Evolutionary conservation across 2,113 vertebrate genomes (phyloP).

Genomic region (Oxygymnocypris stewartii): DNA sequence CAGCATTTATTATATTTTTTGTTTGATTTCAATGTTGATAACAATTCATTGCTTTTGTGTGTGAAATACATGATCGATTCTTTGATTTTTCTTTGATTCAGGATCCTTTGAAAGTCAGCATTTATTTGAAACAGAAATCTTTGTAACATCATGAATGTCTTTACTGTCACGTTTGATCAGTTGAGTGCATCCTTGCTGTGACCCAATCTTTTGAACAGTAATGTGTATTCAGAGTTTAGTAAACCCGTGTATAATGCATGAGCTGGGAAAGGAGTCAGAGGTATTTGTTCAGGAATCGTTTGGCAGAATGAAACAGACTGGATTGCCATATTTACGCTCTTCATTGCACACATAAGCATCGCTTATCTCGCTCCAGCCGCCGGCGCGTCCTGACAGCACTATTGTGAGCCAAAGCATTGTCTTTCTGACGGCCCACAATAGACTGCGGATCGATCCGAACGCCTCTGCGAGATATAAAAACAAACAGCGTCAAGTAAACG

Average conservation of each 20-base stretch:
- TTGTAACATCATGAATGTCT: background rate
- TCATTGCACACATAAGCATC: background rate
- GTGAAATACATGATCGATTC: no score
- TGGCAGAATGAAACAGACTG: conserved; percentile 35
- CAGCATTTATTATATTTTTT: no score
- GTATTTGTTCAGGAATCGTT: conserved; percentile 40
- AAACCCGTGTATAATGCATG: background rate
- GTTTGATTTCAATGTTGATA: no score
- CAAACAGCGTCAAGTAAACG: background rate
- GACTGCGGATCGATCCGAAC: background rate
- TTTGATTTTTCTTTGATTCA: background rate
- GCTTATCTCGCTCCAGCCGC: conserved; percentile 5
- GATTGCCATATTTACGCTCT: background rate
- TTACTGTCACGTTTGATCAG: background rate
- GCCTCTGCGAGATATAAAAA: background rate
- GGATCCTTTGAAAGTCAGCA: background rate
- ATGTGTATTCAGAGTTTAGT: background rate
- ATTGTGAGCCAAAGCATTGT: background rate
- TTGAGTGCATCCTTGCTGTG: background rate
- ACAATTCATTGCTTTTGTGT: no score
- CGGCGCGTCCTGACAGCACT: background rate
- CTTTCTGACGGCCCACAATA: background rate
- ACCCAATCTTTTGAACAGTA: background rate
- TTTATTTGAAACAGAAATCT: background rate
- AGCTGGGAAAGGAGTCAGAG: conserved; percentile 18